A percentile compares a stretch with the other conserved stretches of the same genome.
Conservation (phyloP, 2,113 vertebrate genomes). For the Ancistrus triradiatus region DNA sequence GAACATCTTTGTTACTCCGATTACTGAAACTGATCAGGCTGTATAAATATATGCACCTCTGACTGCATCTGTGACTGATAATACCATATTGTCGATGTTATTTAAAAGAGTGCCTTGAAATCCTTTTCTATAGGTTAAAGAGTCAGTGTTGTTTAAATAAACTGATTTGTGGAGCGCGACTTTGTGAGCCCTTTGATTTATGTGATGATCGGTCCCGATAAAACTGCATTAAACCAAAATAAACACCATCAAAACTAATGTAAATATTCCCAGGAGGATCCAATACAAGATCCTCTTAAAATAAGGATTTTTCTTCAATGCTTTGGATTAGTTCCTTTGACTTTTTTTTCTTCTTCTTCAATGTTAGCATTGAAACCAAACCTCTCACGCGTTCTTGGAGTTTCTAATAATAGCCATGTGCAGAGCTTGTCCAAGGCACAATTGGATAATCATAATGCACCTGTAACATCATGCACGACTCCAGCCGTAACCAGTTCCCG, state of each 20-base stretch:
- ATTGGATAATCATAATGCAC: conserved; percentile 54
- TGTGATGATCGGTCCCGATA: too few relatives aligned
- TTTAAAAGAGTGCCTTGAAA: not conserved
- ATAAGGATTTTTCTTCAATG: too few relatives aligned
- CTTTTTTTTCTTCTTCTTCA: not conserved
- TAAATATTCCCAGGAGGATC: too few relatives aligned
- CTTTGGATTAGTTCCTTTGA: not conserved
- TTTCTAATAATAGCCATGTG: not conserved
- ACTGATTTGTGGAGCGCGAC: not conserved
- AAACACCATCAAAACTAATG: too few relatives aligned
- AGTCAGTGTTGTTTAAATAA: conserved; percentile 7
- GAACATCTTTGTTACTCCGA: not conserved
- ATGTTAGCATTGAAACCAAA: not conserved
- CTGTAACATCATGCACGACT: conserved; percentile 68
- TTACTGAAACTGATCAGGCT: not conserved
- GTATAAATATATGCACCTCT: not conserved
- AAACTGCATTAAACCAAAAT: too few relatives aligned
- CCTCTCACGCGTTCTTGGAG: not conserved
- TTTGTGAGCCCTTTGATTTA: not conserved
- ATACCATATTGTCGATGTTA: not conserved
- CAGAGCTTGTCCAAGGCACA: not conserved
- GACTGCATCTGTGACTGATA: not conserved
- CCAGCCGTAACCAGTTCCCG: conserved; percentile 62
- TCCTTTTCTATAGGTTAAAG: not conserved
- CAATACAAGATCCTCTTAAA: too few relatives aligned